Percentiles rank a stretch among this genome's conserved stretches.
Conservation (phyloP, 2,113 vertebrate species). For the Grallaria varia region DNA sequence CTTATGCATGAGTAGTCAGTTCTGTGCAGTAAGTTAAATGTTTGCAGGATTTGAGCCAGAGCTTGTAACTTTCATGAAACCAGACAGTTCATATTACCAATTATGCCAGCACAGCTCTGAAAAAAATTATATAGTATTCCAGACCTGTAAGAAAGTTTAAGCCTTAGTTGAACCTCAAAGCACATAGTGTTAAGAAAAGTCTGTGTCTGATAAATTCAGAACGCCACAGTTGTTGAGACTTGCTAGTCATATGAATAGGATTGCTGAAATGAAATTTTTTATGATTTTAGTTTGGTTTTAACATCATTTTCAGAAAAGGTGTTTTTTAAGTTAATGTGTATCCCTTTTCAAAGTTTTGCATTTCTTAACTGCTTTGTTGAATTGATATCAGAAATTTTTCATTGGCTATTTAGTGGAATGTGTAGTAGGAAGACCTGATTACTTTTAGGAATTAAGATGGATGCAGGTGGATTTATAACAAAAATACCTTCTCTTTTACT, state of each 20-base stretch:
- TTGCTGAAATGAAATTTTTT: background rate
- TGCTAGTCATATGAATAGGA: background rate
- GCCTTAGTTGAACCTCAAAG: background rate
- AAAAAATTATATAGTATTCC: slow-evolving; percentile 52
- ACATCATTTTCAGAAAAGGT: background rate
- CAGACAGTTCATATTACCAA: slow-evolving; percentile 55
- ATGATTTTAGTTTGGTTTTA: background rate
- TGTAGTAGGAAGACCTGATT: background rate
- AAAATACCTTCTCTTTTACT: background rate
- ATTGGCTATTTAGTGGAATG: background rate
- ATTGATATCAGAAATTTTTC: background rate
- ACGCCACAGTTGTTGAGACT: background rate
- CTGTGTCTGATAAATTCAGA: background rate
- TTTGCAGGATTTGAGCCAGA: slow-evolving; percentile 61
- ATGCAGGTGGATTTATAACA: background rate
- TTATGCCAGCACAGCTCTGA: slow-evolving; percentile 46
- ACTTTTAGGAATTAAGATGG: background rate
- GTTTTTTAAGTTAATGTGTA: background rate
- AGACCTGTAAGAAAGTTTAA: slow-evolving; percentile 58
- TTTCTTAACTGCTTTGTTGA: background rate
- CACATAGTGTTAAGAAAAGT: background rate
- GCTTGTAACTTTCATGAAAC: slow-evolving; percentile 57
- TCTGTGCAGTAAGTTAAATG: slow-evolving; percentile 40
- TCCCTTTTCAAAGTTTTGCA: background rate
- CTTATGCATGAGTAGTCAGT: slow-evolving; percentile 40